A percentile compares a stretch with the other conserved stretches of the same genome.
Evolutionary conservation across 2,888 invertebrate species (phyloP).

Genomic region (Spilarctia lutea): DNA sequence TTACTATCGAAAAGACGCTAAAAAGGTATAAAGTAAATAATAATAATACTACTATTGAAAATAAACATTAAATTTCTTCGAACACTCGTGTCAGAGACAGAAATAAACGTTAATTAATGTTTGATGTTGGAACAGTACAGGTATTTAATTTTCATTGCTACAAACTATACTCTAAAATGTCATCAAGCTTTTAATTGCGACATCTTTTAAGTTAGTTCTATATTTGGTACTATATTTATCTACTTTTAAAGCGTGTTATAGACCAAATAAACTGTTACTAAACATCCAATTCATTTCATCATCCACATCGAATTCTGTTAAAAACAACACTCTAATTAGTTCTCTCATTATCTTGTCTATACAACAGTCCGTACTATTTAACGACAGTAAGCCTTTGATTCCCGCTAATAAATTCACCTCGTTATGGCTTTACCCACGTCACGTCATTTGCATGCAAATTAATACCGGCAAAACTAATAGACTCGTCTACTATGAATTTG

Average conservation of each 20-base stretch:
- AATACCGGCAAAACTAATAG: constrained; percentile 79
- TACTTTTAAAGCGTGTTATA: not conserved
- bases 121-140: not conserved
- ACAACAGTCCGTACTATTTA: constrained; percentile 30
- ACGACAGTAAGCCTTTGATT: constrained; percentile 38
- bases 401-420: constrained; percentile 54
- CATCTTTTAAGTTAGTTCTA: not conserved
- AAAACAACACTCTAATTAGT: constrained; percentile 18
- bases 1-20: not conserved
- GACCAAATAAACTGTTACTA: not conserved
- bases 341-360: constrained; percentile 19
- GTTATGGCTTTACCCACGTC: constrained; percentile 60
- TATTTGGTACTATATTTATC: not conserved
- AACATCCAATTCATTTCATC: not conserved
- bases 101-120: not conserved
- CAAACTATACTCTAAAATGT: not conserved
- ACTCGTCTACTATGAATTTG: constrained; percentile 57
- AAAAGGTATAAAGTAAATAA: not conserved
- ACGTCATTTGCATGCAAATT: constrained; percentile 81
- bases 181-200: not conserved
- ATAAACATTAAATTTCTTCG: not conserved
- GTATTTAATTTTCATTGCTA: not conserved
- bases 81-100: not conserved
- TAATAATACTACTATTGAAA: not conserved
- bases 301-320: not conserved